A percentile compares a stretch with the other conserved stretches of the same genome.
Evolutionary conservation across 2,113 vertebrate genomes (phyloP).

Genomic region (Glaucomys volans): DNA sequence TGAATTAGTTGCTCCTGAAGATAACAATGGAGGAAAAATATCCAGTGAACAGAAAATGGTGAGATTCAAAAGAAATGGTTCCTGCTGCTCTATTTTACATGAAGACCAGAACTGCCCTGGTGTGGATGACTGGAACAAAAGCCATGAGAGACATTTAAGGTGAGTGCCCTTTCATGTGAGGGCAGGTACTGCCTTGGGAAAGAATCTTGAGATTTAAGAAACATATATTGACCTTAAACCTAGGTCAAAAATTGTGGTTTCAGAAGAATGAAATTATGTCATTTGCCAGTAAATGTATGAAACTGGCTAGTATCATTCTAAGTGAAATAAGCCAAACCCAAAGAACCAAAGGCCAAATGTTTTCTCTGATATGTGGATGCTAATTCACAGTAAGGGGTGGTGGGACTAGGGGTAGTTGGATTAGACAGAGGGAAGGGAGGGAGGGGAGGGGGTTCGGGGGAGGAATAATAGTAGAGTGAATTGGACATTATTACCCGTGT

Average conservation of each 20-base stretch:
- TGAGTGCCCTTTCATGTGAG: constrained; percentile 31
- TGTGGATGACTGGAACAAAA: constrained; percentile 33
- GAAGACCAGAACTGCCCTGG: background rate
- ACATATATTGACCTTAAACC: background rate
- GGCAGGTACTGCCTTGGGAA: background rate
- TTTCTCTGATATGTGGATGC: no score
- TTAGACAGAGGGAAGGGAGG: no score
- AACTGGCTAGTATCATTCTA: no score
- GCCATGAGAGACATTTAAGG: constrained; percentile 17
- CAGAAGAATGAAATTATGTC: no score
- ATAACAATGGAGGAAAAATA: constrained; percentile 14
- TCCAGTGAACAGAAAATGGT: constrained; percentile 34
- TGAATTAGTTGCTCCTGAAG: background rate
- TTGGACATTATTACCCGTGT: no score
- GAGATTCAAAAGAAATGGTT: constrained; percentile 43
- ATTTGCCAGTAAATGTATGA: no score
- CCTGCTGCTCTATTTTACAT: constrained; percentile 17
- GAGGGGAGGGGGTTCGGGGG: no score
- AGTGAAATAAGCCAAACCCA: no score
- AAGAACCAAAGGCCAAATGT: no score
- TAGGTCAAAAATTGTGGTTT: background rate
- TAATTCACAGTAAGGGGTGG: no score
- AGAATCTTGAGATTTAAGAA: constrained; percentile 1
- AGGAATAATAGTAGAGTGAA: no score
- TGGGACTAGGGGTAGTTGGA: no score